Conservation (phyloP, 2,888 invertebrate genomes). For the Stenoptilia bipunctidactyla region DNA sequence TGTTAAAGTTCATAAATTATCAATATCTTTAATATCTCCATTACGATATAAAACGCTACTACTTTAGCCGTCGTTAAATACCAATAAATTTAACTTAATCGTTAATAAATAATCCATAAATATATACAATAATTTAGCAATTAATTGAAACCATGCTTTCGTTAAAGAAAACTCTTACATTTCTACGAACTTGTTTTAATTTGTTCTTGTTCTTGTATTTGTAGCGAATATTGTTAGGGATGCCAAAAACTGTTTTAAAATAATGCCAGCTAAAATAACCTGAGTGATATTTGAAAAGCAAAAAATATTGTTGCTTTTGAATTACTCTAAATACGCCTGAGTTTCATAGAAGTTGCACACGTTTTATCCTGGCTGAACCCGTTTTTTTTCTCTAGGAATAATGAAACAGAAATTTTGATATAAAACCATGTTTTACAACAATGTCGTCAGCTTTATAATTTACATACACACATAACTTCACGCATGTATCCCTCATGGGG, state of each 20-base stretch:
- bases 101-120: conserved; percentile 29
- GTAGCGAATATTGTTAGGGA: conserved; percentile 23
- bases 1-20: conserved; percentile 26
- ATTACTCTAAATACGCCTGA: too few relatives aligned
- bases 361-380: too few relatives aligned
- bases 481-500: too few relatives aligned
- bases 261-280: too few relatives aligned
- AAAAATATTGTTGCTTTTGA: too few relatives aligned
- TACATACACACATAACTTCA: too few relatives aligned
- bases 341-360: too few relatives aligned
- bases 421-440: too few relatives aligned
- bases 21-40: conserved; percentile 29
- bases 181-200: conserved; percentile 56
- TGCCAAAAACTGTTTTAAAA: conserved; percentile 12
- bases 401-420: too few relatives aligned
- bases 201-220: conserved; percentile 33
- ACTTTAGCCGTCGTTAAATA: conserved; percentile 20
- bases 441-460: too few relatives aligned
- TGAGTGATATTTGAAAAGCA: too few relatives aligned
- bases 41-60: conserved; percentile 25
- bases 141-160: conserved; percentile 32
- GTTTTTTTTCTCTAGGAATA: too few relatives aligned
- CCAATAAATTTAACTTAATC: conserved; percentile 29
- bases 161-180: conserved; percentile 34
- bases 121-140: conserved; percentile 45